A percentile compares a stretch with the other conserved stretches of the same genome.
Evolutionary conservation across 2,888 invertebrate genomes (phyloP).

Genomic region (Alloplasta piceator): DNA sequence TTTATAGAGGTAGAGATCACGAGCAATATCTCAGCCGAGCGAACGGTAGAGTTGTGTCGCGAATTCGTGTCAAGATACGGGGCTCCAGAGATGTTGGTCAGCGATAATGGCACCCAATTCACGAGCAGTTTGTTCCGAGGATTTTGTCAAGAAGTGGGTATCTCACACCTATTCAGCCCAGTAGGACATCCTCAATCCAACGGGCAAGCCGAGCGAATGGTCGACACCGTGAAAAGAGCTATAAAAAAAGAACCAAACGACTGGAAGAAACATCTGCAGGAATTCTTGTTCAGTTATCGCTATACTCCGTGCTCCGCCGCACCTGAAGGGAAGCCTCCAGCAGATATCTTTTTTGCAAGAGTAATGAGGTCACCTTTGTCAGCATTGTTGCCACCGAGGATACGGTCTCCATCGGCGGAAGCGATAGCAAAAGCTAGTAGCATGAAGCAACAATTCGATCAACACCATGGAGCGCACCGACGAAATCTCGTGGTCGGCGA

Average conservation of each 20-base stretch:
- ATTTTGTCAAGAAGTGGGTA: slow-evolving; percentile 26
- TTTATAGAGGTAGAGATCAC: slow-evolving; percentile 47
- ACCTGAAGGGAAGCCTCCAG: slow-evolving; percentile 38
- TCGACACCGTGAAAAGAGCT: slow-evolving; percentile 48
- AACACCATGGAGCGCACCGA: slow-evolving; percentile 35
- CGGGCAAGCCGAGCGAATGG: slow-evolving; percentile 40
- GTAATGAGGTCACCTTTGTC: slow-evolving; percentile 37
- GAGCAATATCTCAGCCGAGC: slow-evolving; percentile 32
- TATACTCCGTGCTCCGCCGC: slow-evolving; percentile 38
- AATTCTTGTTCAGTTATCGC: slow-evolving; percentile 38
- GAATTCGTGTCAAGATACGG: slow-evolving; percentile 45
- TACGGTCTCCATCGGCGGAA: slow-evolving; percentile 12
- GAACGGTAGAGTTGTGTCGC: slow-evolving; percentile 43
- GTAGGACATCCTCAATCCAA: slow-evolving; percentile 29
- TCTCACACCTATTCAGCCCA: slow-evolving; percentile 28
- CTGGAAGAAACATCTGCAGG: slow-evolving; percentile 44
- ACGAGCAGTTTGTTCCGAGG: slow-evolving; percentile 36
- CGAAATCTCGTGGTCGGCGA: slow-evolving; percentile 35
- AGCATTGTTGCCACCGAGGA: slow-evolving; percentile 26
- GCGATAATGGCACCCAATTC: slow-evolving; percentile 45
- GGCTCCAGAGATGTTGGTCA: slow-evolving; percentile 36
- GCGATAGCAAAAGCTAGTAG: slow-evolving; percentile 8
- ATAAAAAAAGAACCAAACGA: slow-evolving; percentile 32
- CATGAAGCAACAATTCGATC: slow-evolving; percentile 31
- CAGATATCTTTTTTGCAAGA: slow-evolving; percentile 36